Evolutionary conservation across 1,140 invertebrate genomes (phyloP).

Genomic region (Helicoverpa armigera): DNA sequence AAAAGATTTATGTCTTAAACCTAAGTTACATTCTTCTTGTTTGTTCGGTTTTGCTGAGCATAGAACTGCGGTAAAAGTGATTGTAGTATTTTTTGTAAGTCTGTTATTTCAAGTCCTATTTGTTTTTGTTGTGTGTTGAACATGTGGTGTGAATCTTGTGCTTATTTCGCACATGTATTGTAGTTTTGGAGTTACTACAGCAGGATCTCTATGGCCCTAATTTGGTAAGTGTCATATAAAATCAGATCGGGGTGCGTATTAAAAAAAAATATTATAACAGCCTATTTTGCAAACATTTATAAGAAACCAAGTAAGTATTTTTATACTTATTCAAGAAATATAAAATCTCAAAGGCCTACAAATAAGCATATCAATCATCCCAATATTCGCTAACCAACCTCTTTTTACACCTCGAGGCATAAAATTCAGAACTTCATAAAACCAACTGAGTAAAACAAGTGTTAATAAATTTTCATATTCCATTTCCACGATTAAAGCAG

Average conservation of each 20-base stretch:
- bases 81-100: neutral
- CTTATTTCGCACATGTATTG: too few relatives aligned
- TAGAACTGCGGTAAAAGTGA: neutral
- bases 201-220: too few relatives aligned
- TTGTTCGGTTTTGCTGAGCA: neutral
- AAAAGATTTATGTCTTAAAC: constrained; percentile 24
- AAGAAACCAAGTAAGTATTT: too few relatives aligned
- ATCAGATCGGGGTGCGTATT: too few relatives aligned
- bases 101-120: neutral
- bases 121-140: neutral
- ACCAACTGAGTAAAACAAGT: neutral
- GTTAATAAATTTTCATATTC: constrained; percentile 34
- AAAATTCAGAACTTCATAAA: constrained; percentile 5
- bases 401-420: neutral
- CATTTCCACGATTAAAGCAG: constrained; percentile 28
- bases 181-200: too few relatives aligned
- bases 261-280: too few relatives aligned
- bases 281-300: too few relatives aligned
- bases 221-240: too few relatives aligned
- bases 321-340: too few relatives aligned
- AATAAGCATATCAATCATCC: too few relatives aligned
- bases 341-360: too few relatives aligned
- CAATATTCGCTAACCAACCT: neutral
- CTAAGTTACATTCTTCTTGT: neutral
- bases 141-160: too few relatives aligned